phyloP scores from a whole-genome alignment of 2,888 invertebrate species.

The Girardia tigrina region DNA sequence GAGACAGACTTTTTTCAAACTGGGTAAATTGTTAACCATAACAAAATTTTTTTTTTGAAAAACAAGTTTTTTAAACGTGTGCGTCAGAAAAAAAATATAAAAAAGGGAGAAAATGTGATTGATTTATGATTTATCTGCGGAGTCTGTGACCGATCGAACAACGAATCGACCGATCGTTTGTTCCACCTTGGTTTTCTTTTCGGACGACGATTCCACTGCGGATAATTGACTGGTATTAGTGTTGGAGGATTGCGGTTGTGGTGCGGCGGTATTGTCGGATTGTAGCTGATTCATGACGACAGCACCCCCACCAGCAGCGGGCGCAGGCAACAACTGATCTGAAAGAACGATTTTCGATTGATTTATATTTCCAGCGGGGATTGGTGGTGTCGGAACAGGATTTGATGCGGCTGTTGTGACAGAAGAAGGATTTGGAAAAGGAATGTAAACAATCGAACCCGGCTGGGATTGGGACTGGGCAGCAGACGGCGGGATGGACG shows the following conservation, averaged over 20 bases:
- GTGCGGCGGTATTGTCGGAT: neutral
- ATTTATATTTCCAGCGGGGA: no score
- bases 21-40: no score
- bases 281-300: neutral
- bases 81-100: no score
- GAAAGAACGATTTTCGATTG: neutral
- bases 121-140: neutral
- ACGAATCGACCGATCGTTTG: neutral
- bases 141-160: neutral
- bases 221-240: neutral
- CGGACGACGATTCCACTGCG: neutral
- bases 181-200: neutral
- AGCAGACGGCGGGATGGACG: neutral
- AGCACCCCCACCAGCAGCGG: no score
- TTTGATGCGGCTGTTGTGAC: neutral
- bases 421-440: neutral
- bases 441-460: neutral
- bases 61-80: no score
- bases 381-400: neutral
- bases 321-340: neutral
- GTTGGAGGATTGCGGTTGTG: neutral
- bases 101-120: no score
- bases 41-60: no score
- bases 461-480: neutral
- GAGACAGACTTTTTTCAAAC: no score